A percentile compares a stretch with the other conserved stretches of the same genome.
Evolutionary conservation across 2,888 invertebrate genomes (phyloP).

Genomic region (Drosophila pseudotalamancana): DNA sequence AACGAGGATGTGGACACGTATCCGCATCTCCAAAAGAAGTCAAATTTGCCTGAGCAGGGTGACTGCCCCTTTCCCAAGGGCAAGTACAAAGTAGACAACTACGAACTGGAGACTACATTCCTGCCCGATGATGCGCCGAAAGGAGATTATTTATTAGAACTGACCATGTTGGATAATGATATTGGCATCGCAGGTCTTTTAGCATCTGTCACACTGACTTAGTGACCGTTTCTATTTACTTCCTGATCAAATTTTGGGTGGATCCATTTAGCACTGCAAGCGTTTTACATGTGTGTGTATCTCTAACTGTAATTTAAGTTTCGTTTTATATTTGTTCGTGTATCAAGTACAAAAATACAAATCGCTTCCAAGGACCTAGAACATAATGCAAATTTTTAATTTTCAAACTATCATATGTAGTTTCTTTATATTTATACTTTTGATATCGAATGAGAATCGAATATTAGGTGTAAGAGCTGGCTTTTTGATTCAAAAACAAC

Average conservation of each 20-base stretch:
- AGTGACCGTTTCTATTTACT: neutral
- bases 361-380: conserved; percentile 67
- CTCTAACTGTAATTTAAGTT: conserved; percentile 1
- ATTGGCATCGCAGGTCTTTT: conserved; percentile 57
- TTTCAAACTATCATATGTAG: neutral
- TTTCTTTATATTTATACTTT: too few species aligned
- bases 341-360: conserved; percentile 26
- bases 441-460: neutral
- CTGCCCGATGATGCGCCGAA: conserved; percentile 66
- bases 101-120: conserved; percentile 65
- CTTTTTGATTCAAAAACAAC: too few species aligned
- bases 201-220: conserved; percentile 55
- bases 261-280: conserved; percentile 57
- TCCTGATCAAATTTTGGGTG: conserved; percentile 54
- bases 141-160: conserved; percentile 68
- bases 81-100: conserved; percentile 64
- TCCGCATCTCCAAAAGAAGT: conserved; percentile 59
- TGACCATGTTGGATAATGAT: conserved; percentile 50
- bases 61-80: conserved; percentile 73
- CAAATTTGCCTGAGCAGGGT: conserved; percentile 65
- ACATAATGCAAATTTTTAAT: neutral
- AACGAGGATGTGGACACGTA: conserved; percentile 66
- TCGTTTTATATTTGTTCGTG: neutral
- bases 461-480: neutral
- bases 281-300: conserved; percentile 33